A percentile compares a stretch with the other conserved stretches of the same genome.
phyloP scores from a whole-genome alignment of 2,797 vertebrate genomes.

The Iguana delicatissima region DNA sequence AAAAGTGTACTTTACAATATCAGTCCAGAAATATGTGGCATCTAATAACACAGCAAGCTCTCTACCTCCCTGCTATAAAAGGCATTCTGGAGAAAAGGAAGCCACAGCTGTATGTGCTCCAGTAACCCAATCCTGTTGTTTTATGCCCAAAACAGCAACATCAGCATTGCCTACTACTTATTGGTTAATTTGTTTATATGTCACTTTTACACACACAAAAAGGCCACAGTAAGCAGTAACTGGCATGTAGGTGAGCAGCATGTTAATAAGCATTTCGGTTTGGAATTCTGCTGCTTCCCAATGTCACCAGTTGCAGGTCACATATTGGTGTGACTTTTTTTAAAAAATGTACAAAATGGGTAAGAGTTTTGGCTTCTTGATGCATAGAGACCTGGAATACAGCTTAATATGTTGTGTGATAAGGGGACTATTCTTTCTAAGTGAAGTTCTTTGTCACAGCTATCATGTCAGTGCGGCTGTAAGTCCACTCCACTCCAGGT shows the following conservation, averaged over 20 bases:
- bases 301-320: neutral
- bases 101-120: neutral
- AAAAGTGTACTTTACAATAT: conserved; percentile 65
- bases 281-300: neutral
- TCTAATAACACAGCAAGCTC: conserved; percentile 59
- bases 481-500: too few species aligned
- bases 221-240: neutral
- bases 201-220: neutral
- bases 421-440: neutral
- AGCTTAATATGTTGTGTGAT: neutral
- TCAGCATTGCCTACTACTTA: neutral
- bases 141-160: neutral
- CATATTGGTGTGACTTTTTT: neutral
- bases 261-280: neutral
- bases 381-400: neutral
- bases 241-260: neutral
- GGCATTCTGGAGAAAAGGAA: neutral
- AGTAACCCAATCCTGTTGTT: neutral
- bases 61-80: conserved; percentile 40
- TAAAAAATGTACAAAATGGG: neutral
- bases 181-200: neutral
- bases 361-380: neutral
- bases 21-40: conserved; percentile 64
- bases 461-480: too few species aligned
- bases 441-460: neutral